Conservation (phyloP, 2,797 vertebrate species). For the Anas acuta region DNA sequence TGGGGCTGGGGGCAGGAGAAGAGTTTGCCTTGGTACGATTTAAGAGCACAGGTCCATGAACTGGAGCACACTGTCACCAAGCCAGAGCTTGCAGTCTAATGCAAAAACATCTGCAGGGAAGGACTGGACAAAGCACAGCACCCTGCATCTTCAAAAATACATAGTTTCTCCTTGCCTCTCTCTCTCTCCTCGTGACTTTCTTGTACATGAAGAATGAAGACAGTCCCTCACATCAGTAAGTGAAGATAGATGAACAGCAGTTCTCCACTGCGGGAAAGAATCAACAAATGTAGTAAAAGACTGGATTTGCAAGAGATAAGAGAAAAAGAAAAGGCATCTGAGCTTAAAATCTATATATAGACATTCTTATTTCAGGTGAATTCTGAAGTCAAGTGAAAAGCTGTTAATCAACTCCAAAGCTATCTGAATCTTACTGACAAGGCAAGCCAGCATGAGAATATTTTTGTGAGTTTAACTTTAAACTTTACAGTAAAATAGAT, state of each 20-base stretch:
- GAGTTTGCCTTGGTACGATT: fast-evolving
- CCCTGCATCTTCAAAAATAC: neutral
- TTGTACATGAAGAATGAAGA: neutral
- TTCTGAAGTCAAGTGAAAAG: neutral
- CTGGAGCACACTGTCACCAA: neutral
- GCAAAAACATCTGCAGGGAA: neutral
- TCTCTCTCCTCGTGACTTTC: neutral
- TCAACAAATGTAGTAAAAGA: neutral
- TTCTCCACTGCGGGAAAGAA: neutral
- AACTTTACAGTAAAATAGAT: neutral
- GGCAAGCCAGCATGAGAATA: neutral
- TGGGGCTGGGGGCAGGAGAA: neutral
- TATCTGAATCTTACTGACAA: neutral
- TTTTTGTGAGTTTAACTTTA: neutral
- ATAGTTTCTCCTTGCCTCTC: neutral
- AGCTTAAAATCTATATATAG: neutral
- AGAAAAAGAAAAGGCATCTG: neutral
- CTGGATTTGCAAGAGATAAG: neutral
- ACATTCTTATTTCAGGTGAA: neutral
- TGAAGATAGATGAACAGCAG: neutral
- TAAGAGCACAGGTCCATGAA: neutral
- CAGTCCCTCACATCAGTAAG: neutral
- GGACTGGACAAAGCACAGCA: neutral
- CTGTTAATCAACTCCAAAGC: neutral
- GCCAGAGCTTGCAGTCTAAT: neutral